Conservation (phyloP, 2,888 invertebrate genomes). For the Andrena fulva region DNA sequence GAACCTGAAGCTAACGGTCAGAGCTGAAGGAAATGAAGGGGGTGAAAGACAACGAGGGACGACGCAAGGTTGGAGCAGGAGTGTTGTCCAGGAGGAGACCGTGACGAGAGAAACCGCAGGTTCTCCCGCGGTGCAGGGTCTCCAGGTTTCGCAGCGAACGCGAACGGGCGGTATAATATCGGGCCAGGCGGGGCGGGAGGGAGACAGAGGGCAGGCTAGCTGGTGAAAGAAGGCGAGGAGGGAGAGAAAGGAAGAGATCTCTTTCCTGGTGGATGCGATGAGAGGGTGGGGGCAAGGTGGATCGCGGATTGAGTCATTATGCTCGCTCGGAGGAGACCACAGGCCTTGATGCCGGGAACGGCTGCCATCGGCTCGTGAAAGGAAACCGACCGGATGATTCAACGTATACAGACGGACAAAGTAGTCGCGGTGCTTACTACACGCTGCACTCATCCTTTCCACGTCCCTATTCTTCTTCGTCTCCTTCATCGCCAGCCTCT, state of each 20-base stretch:
- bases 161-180: conserved; percentile 77
- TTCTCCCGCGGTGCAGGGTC: conserved; percentile 69
- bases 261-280: conserved; percentile 67
- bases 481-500: conserved; percentile 53
- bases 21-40: neutral
- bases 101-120: conserved; percentile 74
- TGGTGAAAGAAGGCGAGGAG: conserved; percentile 48
- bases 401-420: conserved; percentile 79
- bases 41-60: neutral
- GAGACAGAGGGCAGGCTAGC: conserved; percentile 47
- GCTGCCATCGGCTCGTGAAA: conserved; percentile 82
- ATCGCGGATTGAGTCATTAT: conserved; percentile 85
- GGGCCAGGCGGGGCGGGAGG: conserved; percentile 51
- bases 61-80: neutral
- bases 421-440: conserved; percentile 75
- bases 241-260: conserved; percentile 68
- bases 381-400: conserved; percentile 82
- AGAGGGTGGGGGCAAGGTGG: conserved; percentile 80
- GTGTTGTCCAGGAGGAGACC: conserved; percentile 42
- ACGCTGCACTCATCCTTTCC: conserved; percentile 51
- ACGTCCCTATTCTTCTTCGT: conserved; percentile 60
- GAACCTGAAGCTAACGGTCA: neutral
- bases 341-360: conserved; percentile 81
- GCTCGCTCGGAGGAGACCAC: conserved; percentile 83
- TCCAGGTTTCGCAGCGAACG: conserved; percentile 71